phyloP scores from a whole-genome alignment of 2,113 vertebrate species.

The Laticauda colubrina region DNA sequence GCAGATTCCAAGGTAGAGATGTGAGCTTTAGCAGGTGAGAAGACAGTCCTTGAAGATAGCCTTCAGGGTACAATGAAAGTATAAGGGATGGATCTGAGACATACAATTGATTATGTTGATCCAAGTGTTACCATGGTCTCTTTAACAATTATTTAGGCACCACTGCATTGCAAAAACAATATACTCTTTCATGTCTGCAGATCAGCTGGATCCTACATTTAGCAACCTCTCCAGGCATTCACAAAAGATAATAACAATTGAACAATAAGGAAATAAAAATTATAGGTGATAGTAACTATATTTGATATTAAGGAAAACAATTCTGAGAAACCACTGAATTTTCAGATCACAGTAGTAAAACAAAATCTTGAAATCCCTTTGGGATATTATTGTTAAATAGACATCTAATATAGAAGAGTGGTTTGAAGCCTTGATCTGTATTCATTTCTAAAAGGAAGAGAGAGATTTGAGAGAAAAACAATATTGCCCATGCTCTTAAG shows the following conservation, averaged over 20 bases:
- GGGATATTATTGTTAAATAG: conserved; percentile 15
- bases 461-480: background rate
- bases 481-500: background rate
- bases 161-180: background rate
- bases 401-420: conserved; percentile 14
- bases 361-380: conserved; percentile 8
- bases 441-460: background rate
- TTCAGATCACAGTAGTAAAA: background rate
- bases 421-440: conserved; percentile 11
- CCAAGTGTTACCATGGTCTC: background rate
- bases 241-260: conserved; percentile 16
- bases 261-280: conserved; percentile 11
- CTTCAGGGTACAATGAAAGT: background rate
- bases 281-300: conserved; percentile 11
- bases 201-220: background rate
- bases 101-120: background rate
- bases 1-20: background rate
- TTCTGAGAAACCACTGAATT: background rate
- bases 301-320: conserved; percentile 14
- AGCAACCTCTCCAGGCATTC: background rate
- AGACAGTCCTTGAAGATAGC: background rate
- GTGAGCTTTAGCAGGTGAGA: background rate
- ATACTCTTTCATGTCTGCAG: background rate
- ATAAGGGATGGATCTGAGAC: background rate
- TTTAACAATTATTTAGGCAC: background rate